Base-by-base conservation (phyloP, 2,797 vertebrate genomes). In the Sebastes kiyomatsui region DNA sequence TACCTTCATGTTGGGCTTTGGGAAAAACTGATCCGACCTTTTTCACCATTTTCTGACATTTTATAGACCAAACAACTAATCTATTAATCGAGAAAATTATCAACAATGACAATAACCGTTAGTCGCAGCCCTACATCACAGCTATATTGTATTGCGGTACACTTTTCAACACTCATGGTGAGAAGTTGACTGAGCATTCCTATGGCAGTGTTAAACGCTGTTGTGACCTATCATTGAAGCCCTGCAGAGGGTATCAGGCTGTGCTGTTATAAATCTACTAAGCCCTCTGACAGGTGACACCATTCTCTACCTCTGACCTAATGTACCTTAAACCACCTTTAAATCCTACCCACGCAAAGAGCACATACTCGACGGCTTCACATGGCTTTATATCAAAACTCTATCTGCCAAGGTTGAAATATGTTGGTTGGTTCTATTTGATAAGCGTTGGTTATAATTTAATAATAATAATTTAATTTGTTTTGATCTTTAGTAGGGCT, bases 61-160 rank as follows among this genome's bases (percentile, higher is more conserved):
- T 46, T 16, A 18, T 46, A 46, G 42, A 46, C 6, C 42, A 46
- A 46, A 46, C 38, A 46, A 46, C 42, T 18, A 46, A 46, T 46
- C 42, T 0, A 46, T 0, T 0, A 46, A 46, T 46, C 3, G 16
- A 46, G 42, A 46, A 46, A 18, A 46, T 49, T 4, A 0, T 49
- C 16, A 7, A 49, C 46, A 49, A 20, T 20, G 46, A 20, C 0
- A 49, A 8, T 46, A 46, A 16, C 14, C 14, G 38, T 42, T 42
- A 42, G 38, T 42, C 3, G 38, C 6, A 18, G 42, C 46, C 46
- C 46, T 49, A 20, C 18, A 49, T 49, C 46, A 18, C 46, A 8
- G 18, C 46, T 49, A 20, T 49, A 0, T 2, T 49, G 46, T 56
- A 55, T 23, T 55, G 2, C 1, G 1, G 11, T 55, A 2, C 23